These are phyloP conservation scores for Laticauda laticaudata DNA, from an alignment of 2,113 vertebrate species.

Conservation along the genomic window DNA sequence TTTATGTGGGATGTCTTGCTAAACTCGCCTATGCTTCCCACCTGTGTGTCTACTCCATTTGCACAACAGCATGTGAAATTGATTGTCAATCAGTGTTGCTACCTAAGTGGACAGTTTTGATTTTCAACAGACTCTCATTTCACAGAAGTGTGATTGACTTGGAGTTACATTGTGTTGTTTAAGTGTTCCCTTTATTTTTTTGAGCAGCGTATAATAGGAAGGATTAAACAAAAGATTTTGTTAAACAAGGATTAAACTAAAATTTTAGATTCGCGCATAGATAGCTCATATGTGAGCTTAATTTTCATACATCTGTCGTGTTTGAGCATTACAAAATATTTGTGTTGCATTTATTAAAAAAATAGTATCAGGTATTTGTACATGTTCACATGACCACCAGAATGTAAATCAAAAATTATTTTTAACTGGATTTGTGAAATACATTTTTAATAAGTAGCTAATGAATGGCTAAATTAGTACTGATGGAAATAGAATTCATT, in stretches of 20 bases:
- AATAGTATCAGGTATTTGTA: neutral
- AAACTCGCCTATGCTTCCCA: too few species aligned
- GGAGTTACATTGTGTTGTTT: too few species aligned
- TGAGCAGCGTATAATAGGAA: neutral
- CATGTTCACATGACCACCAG: neutral
- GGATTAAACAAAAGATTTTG: neutral
- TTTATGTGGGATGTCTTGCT: too few species aligned
- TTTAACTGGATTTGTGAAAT: neutral
- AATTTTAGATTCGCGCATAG: neutral
- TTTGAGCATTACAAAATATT: neutral
- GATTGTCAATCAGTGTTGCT: too few species aligned
- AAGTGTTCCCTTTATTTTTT: too few species aligned
- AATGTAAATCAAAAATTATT: neutral
- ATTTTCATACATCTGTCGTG: neutral
- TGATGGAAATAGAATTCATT: neutral
- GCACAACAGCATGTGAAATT: too few species aligned
- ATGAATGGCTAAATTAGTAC: neutral
- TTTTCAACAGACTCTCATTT: too few species aligned
- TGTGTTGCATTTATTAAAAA: neutral
- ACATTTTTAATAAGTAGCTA: neutral
- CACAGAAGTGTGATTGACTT: too few species aligned
- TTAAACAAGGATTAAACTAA: neutral
- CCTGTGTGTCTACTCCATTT: too few species aligned
- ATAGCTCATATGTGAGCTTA: too few species aligned
- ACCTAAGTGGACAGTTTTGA: too few species aligned